A percentile compares a stretch with the other conserved stretches of the same genome.
Conservation (phyloP, 2,888 invertebrate genomes). For the Dorcus hopei region DNA sequence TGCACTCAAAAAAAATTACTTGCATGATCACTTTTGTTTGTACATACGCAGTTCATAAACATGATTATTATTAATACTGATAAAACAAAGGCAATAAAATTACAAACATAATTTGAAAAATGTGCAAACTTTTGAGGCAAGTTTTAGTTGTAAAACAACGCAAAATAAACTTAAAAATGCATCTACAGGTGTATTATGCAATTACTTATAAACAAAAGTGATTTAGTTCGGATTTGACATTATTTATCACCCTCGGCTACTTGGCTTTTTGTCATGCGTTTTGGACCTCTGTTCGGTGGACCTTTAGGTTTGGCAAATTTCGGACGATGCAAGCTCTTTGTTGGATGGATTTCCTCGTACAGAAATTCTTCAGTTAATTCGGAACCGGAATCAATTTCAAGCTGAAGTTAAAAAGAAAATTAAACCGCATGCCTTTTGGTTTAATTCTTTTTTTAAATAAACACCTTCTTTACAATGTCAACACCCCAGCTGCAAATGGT, state of each 20-base stretch:
- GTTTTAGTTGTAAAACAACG: too few species aligned
- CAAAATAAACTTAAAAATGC: too few species aligned
- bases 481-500: slow-evolving; percentile 76
- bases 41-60: too few species aligned
- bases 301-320: slow-evolving; percentile 97
- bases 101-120: not conserved
- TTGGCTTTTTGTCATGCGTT: slow-evolving; percentile 76
- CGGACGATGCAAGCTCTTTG: slow-evolving; percentile 79
- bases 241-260: slow-evolving; percentile 21
- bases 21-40: too few species aligned
- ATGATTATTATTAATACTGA: too few species aligned
- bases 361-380: slow-evolving; percentile 89
- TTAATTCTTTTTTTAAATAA: slow-evolving; percentile 27
- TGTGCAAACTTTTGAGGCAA: not conserved
- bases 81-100: not conserved
- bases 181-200: too few species aligned
- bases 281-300: slow-evolving; percentile 89
- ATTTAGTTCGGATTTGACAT: too few species aligned
- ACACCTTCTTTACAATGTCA: slow-evolving; percentile 82
- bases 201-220: too few species aligned
- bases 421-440: not conserved
- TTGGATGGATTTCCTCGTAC: slow-evolving; percentile 92
- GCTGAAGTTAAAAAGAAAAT: slow-evolving; percentile 5
- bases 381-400: slow-evolving; percentile 70
- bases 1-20: too few species aligned